A percentile compares a stretch with the other conserved stretches of the same genome.
phyloP scores from a whole-genome alignment of 2,797 vertebrate species.

The Psittacula echo region DNA sequence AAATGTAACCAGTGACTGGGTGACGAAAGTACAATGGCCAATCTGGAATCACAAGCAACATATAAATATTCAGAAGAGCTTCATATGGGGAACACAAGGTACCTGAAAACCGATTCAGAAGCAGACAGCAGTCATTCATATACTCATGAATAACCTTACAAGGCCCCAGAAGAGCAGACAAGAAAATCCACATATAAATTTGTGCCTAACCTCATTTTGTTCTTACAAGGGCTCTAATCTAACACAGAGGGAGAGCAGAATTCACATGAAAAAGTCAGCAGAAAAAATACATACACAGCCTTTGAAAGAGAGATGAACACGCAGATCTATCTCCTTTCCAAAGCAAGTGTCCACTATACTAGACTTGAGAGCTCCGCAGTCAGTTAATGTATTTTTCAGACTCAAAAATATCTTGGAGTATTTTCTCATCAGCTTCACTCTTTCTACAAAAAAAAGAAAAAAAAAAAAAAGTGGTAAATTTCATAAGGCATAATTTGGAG shows the following conservation, averaged over 20 bases:
- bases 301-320: background rate
- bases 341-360: background rate
- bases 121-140: background rate
- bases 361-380: background rate
- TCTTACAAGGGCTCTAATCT: constrained; percentile 1
- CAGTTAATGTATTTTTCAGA: background rate
- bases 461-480: background rate
- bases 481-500: background rate
- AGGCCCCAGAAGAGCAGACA: background rate
- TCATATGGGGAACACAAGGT: background rate
- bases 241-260: background rate
- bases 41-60: background rate
- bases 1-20: background rate
- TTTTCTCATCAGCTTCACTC: background rate
- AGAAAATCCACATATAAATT: constrained; percentile 8
- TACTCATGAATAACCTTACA: background rate
- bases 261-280: constrained; percentile 24
- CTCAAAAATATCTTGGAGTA: background rate
- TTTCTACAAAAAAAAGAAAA: background rate
- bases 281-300: background rate
- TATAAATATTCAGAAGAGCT: background rate
- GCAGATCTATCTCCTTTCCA: background rate
- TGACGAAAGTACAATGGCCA: background rate
- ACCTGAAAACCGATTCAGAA: background rate
- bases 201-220: background rate